Base-by-base conservation (phyloP, 2,113 vertebrate genomes). In the Etia nguti region DNA sequence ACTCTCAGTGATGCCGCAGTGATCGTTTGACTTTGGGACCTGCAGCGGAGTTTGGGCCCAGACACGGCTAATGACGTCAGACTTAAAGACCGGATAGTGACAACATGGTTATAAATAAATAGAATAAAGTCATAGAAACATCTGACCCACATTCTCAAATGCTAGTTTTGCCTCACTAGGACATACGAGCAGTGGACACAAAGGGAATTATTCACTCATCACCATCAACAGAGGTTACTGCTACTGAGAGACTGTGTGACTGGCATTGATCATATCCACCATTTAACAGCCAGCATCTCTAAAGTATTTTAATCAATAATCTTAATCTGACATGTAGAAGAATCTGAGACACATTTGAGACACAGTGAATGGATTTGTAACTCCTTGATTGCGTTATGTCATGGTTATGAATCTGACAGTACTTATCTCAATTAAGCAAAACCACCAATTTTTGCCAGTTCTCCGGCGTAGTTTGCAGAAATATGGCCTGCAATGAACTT, bases 191-290 rank as follows among this genome's bases (percentile, higher is more conserved):
- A 12, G 22, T 24, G 77, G 36, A 26, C 75, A 22, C 12, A 55
- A 55, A 86, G 38, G 24, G 50, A 34, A 87, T 90, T 77, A 93
- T 83, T 89, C 24, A 38, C 22, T 60, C 29, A 36, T 89, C 83
- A 56, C 57, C 83, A 54, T 68, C 38, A 65, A 57, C 20, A 60
- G 8, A 13, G 50, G 54, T 38, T 29, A 50, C 50, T 41, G 24
- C 2, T 75, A 34, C 57, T 31, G 46, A 75, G 13, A 62, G 43
- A 26, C 57, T 8, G 18, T 18, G 6, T 24, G 26, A 41, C 46
- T 65, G 48, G 9, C 31, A 5, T 15, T 13, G 31, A 60, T 75
- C 54, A 73, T 34, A 24, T 26, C n/a, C 36, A 55, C 50, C 8
- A 15, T 56, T 41, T 46, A 50, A 46, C 34, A 29, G 0, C 8